Conservation (phyloP, 2,888 invertebrate species). For the Perizoma flavofasciatum region DNA sequence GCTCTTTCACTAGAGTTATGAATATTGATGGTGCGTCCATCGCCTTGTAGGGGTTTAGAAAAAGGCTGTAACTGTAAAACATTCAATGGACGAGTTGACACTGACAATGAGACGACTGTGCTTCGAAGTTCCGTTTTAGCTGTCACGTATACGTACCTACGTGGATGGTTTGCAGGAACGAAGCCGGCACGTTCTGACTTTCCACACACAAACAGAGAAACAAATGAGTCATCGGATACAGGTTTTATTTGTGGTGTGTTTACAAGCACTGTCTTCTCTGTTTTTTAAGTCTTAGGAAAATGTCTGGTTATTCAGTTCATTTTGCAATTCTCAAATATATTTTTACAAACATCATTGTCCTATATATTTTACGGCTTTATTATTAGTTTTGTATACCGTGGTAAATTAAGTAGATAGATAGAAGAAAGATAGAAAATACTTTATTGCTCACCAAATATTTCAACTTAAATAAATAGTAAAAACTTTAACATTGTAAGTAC, state of each 20-base stretch:
- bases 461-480: too few relatives aligned
- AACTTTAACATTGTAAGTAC: too few relatives aligned
- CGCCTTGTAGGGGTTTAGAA: conserved; percentile 61
- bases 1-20: conserved; percentile 68
- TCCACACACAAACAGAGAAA: conserved; percentile 60
- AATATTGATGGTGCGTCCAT: conserved; percentile 71
- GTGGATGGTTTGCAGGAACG: conserved; percentile 58
- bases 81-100: conserved; percentile 73
- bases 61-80: conserved; percentile 76
- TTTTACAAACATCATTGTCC: conserved; percentile 2
- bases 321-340: conserved; percentile 8
- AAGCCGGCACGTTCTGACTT: conserved; percentile 63
- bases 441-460: too few relatives aligned
- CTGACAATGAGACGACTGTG: conserved; percentile 65
- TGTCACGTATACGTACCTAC: conserved; percentile 67
- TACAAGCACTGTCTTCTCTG: conserved; percentile 26
- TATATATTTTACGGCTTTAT: conserved; percentile 9
- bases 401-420: too few relatives aligned
- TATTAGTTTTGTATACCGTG: conserved; percentile 1
- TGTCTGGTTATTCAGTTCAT: conserved; percentile 19
- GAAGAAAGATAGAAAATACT: too few relatives aligned
- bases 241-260: conserved; percentile 45
- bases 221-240: conserved; percentile 52
- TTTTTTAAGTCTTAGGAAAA: conserved; percentile 26
- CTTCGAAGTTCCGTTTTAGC: conserved; percentile 61